phyloP scores from a whole-genome alignment of 2,113 vertebrate genomes.

The Myotis davidii region DNA sequence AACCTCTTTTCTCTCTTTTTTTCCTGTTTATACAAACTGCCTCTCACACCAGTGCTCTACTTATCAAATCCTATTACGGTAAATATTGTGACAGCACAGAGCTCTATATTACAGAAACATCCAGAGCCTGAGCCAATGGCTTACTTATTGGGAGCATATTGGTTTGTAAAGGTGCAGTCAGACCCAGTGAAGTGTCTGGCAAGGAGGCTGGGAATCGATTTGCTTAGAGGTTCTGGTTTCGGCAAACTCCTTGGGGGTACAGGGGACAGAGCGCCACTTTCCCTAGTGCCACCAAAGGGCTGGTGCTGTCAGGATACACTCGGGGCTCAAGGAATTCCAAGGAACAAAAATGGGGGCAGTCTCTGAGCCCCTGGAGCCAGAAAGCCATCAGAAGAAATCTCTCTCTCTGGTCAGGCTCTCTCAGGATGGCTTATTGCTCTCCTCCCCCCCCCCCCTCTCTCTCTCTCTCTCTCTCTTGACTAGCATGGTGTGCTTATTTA shows the following conservation, averaged over 20 bases:
- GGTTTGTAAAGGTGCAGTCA: background rate
- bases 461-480: background rate
- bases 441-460: too few relatives aligned
- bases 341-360: background rate
- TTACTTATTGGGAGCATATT: background rate
- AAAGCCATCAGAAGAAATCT: background rate
- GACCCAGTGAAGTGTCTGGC: background rate
- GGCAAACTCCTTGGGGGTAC: background rate
- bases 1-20: background rate
- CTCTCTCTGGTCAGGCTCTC: background rate
- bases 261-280: background rate
- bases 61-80: conserved; percentile 36
- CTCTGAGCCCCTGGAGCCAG: background rate
- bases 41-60: background rate
- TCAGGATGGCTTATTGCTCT: accelerated
- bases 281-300: background rate
- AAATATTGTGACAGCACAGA: conserved; percentile 52
- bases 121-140: background rate
- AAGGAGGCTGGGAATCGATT: background rate
- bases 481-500: background rate
- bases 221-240: background rate
- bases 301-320: background rate
- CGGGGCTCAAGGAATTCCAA: background rate
- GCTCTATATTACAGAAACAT: background rate
- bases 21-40: background rate